Percentiles rank a stretch among this genome's conserved stretches.
Evolutionary conservation across 2,797 vertebrate species (phyloP).

Genomic region (Poecilia velifera): DNA sequence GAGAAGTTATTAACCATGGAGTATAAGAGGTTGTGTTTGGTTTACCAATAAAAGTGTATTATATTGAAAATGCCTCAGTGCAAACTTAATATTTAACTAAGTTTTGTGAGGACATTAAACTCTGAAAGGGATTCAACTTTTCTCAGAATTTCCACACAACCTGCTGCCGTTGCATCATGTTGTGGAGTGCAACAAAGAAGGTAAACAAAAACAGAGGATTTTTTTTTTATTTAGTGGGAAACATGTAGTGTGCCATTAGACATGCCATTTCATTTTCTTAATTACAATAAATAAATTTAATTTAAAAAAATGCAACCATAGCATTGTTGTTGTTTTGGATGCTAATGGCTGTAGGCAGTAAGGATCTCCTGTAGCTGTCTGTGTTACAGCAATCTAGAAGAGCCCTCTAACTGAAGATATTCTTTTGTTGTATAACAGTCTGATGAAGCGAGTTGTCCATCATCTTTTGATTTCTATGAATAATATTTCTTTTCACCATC

Average conservation of each 20-base stretch:
- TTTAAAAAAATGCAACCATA: neutral
- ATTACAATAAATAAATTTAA: neutral
- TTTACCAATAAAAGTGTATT: neutral
- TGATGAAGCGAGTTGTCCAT: too few species aligned
- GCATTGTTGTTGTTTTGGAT: neutral
- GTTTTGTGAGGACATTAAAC: neutral
- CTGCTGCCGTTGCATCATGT: neutral
- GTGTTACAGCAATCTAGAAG: neutral
- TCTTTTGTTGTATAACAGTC: too few species aligned
- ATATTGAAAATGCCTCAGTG: neutral
- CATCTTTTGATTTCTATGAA: too few species aligned
- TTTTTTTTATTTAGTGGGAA: neutral
- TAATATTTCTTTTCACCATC: too few species aligned
- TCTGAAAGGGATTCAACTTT: neutral
- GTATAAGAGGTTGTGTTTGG: neutral
- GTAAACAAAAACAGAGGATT: neutral
- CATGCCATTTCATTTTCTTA: neutral
- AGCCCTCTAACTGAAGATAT: neutral
- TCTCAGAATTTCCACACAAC: neutral
- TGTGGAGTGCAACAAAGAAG: neutral
- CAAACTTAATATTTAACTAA: neutral
- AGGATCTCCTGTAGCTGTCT: neutral
- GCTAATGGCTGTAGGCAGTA: neutral
- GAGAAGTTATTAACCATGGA: neutral
- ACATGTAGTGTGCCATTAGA: neutral